Percentiles rank a stretch among this genome's conserved stretches.
Evolutionary conservation across 2,888 invertebrate species (phyloP).

Genomic region (Andricus curvator): DNA sequence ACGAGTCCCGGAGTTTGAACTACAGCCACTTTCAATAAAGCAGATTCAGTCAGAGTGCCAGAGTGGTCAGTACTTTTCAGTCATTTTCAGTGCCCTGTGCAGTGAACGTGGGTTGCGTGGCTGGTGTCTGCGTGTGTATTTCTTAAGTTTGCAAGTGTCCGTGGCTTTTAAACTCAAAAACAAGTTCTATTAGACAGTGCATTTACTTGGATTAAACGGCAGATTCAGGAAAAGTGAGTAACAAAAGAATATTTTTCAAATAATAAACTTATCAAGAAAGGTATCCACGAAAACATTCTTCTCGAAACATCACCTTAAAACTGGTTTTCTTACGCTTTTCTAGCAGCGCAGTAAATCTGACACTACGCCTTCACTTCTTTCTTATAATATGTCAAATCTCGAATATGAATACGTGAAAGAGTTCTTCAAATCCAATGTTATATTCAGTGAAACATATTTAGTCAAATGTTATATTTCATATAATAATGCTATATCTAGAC

Average conservation of each 20-base stretch:
- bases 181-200: constrained; percentile 19
- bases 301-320: background rate
- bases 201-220: constrained; percentile 26
- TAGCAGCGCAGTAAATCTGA: constrained; percentile 33
- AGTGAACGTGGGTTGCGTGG: constrained; percentile 47
- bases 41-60: background rate
- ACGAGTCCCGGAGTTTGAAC: background rate
- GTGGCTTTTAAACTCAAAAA: constrained; percentile 37
- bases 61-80: constrained; percentile 40
- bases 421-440: too few species aligned
- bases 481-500: background rate
- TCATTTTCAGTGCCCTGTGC: constrained; percentile 47
- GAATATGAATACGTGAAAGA: background rate
- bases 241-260: background rate
- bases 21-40: background rate
- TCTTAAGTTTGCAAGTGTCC: constrained; percentile 20
- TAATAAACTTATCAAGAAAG: background rate
- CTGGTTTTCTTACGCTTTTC: constrained; percentile 22
- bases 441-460: background rate
- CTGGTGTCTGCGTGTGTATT: constrained; percentile 5
- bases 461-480: background rate
- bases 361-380: background rate
- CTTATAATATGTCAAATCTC: background rate
- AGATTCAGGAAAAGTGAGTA: constrained; percentile 15
- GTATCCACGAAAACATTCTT: background rate